Evolutionary conservation across 2,888 invertebrate species (phyloP), one percentile per base, ranked within the genome.

Genomic region (Cerceris rybyensis): DNA sequence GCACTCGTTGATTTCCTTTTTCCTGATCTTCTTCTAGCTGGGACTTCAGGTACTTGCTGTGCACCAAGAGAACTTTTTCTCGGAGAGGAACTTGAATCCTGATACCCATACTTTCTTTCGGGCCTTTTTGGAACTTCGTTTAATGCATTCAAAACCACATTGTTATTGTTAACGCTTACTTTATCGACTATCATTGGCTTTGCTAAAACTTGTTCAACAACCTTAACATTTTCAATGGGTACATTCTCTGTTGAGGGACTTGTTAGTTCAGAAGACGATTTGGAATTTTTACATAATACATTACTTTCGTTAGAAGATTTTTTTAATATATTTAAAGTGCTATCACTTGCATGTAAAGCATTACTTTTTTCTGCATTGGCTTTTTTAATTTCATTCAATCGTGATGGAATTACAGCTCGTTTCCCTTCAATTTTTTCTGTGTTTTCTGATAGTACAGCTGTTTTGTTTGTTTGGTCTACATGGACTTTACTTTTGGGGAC

Each of bases 61-160:
- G 14, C 13, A 54, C 77, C 69, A 49, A 55, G 59, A 28, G 57
- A 7, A 66, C 16, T n/a, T 65, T 58, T 42, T 39, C 63, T 78
- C 39, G 70, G n/a, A 7, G 75, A 59, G 54, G 43, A 39, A 63
- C 55, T 70, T 28, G 67, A 28, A 14, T 87, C 87, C 14, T 81
- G 75, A 41, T 82, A 69, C 11, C 67, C 69, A 46, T 84, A 80
- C 76, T 87, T 88, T 17, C 88, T 80, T 50, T 88, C 87, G 14
- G 88, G 88, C 55, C 85, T 83, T 57, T 83, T 89, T 6, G 90
- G 90, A 41, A 74, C 55, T 68, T 81, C 73, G 8, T 79, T 55
- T 7, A 57, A 28, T 7, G 11, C 8, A n/a, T 42, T 43, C 52
- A 60, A 8, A 9, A 52, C n/a, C 41, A 17, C 16, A 39, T 52